Evolutionary conservation across 2,888 invertebrate genomes (phyloP).

Genomic region (Lacanobia oleracea): DNA sequence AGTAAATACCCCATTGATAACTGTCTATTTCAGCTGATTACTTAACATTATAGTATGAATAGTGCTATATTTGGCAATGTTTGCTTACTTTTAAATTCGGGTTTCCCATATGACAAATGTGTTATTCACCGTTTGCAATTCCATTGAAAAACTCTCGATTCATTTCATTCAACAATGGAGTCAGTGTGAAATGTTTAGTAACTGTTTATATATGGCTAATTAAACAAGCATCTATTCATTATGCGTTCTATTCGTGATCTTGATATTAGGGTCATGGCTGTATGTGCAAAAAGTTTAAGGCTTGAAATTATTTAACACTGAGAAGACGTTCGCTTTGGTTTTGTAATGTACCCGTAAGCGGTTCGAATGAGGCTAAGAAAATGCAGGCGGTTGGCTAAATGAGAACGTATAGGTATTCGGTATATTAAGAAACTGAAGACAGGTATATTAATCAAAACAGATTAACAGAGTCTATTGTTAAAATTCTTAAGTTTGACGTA

Average conservation of each 20-base stretch:
- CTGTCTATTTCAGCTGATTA: not conserved
- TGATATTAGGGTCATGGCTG: slow-evolving; percentile 60
- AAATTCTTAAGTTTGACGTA: not conserved
- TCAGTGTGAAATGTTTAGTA: slow-evolving; percentile 15
- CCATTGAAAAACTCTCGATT: slow-evolving; percentile 4
- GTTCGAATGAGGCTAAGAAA: not conserved
- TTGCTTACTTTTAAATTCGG: not conserved
- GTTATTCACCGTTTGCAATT: slow-evolving; percentile 2
- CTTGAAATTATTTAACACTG: slow-evolving; percentile 29
- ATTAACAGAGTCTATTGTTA: not conserved
- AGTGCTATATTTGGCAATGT: not conserved
- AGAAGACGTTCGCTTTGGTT: slow-evolving; percentile 12
- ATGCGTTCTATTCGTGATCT: slow-evolving; percentile 51
- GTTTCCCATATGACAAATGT: not conserved
- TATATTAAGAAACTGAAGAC: not conserved
- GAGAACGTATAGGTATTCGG: not conserved
- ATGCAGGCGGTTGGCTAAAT: slow-evolving; percentile 1
- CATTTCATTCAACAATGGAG: slow-evolving; percentile 14
- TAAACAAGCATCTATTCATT: slow-evolving; percentile 28
- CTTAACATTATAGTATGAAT: not conserved
- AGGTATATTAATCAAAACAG: not conserved
- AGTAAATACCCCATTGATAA: no score
- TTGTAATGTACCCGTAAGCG: not conserved
- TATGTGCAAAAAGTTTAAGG: slow-evolving; percentile 38
- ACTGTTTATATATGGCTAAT: slow-evolving; percentile 16